phyloP scores from a whole-genome alignment of 2,797 vertebrate genomes.

The Tapera naevia region DNA sequence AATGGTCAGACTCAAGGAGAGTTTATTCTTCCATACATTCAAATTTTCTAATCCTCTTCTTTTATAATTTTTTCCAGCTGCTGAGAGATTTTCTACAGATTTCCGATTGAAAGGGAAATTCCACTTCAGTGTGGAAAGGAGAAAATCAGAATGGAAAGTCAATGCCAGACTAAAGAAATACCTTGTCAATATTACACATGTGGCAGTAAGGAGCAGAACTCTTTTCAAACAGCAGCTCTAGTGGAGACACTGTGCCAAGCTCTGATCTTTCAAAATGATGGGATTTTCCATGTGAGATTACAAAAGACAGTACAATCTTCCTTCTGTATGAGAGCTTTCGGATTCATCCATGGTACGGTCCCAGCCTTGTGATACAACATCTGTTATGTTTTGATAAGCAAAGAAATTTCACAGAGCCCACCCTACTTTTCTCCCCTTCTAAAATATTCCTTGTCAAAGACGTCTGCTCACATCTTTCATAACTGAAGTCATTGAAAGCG shows the following conservation, averaged over 20 bases:
- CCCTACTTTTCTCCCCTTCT: background rate
- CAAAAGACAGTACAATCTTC: background rate
- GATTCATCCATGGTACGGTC: background rate
- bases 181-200: background rate
- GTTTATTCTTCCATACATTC: constrained; percentile 19
- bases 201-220: background rate
- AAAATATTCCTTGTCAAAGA: background rate
- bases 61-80: constrained; percentile 6
- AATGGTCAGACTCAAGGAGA: background rate
- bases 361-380: background rate
- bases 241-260: background rate
- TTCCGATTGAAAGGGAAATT: background rate
- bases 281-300: background rate
- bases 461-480: background rate
- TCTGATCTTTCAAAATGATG: background rate
- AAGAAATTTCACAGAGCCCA: background rate
- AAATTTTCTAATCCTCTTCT: background rate
- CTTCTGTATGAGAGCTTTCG: background rate
- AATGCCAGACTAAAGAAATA: background rate
- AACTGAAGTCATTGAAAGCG: background rate
- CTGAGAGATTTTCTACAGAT: constrained; percentile 4
- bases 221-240: background rate
- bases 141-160: constrained; percentile 1
- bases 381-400: background rate
- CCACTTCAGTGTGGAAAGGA: constrained; percentile 2